phyloP scores from a whole-genome alignment of 2,888 invertebrate genomes.

The Lamellibrachia satsuma region DNA sequence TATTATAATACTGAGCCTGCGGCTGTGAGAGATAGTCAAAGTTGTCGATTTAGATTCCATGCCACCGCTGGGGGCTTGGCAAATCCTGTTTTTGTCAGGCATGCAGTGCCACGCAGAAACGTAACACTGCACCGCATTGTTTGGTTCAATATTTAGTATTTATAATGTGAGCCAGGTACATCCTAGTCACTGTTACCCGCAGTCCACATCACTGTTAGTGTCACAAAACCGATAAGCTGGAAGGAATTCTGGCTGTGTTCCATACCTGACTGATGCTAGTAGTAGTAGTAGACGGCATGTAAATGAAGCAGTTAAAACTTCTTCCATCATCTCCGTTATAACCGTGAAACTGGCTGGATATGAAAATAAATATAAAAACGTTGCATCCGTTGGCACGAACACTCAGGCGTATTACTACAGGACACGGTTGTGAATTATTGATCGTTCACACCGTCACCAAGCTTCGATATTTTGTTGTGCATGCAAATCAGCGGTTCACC shows the following conservation, averaged over 20 bases:
- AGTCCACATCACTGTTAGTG: not conserved
- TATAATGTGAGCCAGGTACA: not conserved
- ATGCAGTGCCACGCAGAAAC: not conserved
- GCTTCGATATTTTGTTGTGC: not conserved
- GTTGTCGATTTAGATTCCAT: not conserved
- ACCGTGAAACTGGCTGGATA: not conserved
- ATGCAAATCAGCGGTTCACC: slow-evolving; percentile 23
- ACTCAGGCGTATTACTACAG: not conserved
- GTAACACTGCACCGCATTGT: not conserved
- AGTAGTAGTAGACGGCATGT: not conserved
- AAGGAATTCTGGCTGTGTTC: not conserved
- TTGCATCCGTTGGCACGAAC: slow-evolving; percentile 22
- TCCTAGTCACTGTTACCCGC: not conserved
- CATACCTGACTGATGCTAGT: not conserved
- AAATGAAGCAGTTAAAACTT: not conserved
- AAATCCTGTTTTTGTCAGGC: slow-evolving; percentile 19
- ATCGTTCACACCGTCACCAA: not conserved
- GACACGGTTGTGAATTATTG: slow-evolving; percentile 3
- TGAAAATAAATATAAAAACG: slow-evolving; percentile 21
- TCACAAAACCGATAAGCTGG: not conserved
- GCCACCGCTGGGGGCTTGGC: no score
- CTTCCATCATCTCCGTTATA: not conserved
- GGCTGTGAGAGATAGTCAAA: not conserved
- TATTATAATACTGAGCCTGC: no score
- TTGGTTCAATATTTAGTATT: not conserved